These are phyloP conservation scores for Zhengitettix transpicula DNA, from an alignment of 2,888 invertebrate genomes.

Conservation along the genomic window DNA sequence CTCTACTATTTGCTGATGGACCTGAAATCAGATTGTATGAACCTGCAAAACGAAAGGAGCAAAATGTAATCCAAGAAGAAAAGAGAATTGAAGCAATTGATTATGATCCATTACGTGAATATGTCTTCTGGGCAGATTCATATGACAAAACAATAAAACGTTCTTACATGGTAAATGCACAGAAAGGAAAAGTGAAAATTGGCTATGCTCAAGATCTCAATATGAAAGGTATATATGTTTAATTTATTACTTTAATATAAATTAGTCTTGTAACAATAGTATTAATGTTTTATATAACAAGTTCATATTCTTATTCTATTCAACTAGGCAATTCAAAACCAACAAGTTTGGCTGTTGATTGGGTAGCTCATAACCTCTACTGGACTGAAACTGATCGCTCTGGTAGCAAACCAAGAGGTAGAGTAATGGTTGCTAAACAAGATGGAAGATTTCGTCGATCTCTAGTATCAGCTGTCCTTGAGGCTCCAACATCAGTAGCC, in stretches of 20 bases:
- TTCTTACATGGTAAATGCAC: constrained; percentile 73
- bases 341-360: constrained; percentile 81
- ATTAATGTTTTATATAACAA: not conserved
- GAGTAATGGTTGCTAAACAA: constrained; percentile 69
- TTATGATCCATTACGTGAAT: constrained; percentile 65
- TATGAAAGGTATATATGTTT: constrained; percentile 38
- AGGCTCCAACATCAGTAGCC: constrained; percentile 74
- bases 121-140: constrained; percentile 92
- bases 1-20: constrained; percentile 63
- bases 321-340: constrained; percentile 55
- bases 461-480: constrained; percentile 59
- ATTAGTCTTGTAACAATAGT: not conserved
- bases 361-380: constrained; percentile 83
- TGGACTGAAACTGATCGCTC: constrained; percentile 78
- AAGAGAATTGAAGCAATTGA: constrained; percentile 84
- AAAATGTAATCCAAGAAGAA: constrained; percentile 65
- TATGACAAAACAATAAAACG: constrained; percentile 80
- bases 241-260: no score
- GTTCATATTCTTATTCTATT: not conserved
- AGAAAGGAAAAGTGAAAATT: constrained; percentile 51
- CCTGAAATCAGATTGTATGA: constrained; percentile 68
- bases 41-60: constrained; percentile 30
- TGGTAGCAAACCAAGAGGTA: constrained; percentile 50
- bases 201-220: constrained; percentile 77
- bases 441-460: constrained; percentile 80